Evolutionary conservation across 2,113 vertebrate genomes (phyloP).

Genomic region (Columbina picui): DNA sequence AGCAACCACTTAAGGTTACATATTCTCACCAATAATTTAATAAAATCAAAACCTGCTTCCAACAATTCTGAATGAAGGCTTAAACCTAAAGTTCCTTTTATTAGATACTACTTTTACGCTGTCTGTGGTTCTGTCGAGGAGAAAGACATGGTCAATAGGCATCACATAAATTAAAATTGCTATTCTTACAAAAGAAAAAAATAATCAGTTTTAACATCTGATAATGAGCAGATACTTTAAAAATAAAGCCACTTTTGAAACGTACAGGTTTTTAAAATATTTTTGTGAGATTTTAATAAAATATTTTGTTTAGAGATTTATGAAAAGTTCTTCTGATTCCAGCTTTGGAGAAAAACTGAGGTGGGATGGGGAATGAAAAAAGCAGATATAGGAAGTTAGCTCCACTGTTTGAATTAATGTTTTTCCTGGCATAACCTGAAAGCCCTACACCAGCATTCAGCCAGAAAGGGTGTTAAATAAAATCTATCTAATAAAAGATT

Average conservation of each 20-base stretch:
- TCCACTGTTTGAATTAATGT: neutral
- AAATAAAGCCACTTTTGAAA: neutral
- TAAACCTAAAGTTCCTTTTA: neutral
- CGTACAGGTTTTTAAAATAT: neutral
- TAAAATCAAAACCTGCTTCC: neutral
- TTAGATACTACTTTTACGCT: neutral
- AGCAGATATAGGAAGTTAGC: neutral
- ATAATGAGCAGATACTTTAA: neutral
- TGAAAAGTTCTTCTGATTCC: neutral
- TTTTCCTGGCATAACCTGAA: neutral
- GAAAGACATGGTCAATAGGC: neutral
- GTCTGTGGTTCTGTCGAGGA: neutral
- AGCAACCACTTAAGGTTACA: neutral
- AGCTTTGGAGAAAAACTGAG: neutral
- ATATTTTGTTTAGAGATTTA: neutral
- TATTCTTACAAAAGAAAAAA: neutral
- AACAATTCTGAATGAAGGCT: neutral
- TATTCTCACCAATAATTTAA: neutral
- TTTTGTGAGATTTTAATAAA: neutral
- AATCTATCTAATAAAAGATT: neutral
- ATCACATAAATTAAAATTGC: neutral
- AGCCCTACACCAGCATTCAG: neutral
- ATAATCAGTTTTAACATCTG: neutral
- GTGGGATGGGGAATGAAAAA: neutral
- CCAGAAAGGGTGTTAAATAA: neutral